These are phyloP conservation scores for Rhadina sibilatrix DNA, from an alignment of 2,113 vertebrate species.

Conservation along the genomic window DNA sequence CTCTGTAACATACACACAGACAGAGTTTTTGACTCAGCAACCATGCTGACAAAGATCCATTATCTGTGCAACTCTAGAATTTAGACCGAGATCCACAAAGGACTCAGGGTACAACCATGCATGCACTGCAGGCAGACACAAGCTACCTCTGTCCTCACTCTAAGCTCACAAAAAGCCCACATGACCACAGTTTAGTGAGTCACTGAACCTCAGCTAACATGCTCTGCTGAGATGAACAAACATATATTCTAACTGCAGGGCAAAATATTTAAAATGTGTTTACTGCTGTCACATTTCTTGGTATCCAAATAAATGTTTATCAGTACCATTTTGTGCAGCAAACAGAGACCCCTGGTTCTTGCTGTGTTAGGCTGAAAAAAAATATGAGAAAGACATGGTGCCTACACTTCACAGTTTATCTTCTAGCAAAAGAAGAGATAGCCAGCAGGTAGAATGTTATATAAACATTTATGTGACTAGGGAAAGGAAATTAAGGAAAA, in stretches of 20 bases:
- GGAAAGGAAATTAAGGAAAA: background rate
- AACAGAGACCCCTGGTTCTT: background rate
- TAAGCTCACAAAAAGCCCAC: conserved; percentile 20
- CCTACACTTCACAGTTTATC: background rate
- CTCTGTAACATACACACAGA: background rate
- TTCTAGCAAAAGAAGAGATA: background rate
- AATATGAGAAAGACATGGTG: background rate
- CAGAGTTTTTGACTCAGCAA: background rate
- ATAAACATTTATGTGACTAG: background rate
- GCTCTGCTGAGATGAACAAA: conserved; percentile 47
- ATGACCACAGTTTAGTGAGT: conserved; percentile 35
- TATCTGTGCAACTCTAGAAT: conserved; percentile 34
- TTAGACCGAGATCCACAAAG: background rate
- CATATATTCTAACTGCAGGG: background rate
- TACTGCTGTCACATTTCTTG: conserved; percentile 15
- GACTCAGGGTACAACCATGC: background rate
- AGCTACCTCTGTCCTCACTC: conserved; percentile 8
- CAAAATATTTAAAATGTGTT: conserved; percentile 30
- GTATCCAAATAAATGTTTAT: background rate
- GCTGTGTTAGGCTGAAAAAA: background rate
- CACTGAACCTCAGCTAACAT: conserved; percentile 50
- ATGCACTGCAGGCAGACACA: background rate
- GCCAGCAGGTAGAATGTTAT: background rate
- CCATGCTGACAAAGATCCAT: background rate
- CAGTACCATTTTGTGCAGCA: background rate